phyloP scores from a whole-genome alignment of 2,888 invertebrate species.

The Dorcus parallelipipedus region DNA sequence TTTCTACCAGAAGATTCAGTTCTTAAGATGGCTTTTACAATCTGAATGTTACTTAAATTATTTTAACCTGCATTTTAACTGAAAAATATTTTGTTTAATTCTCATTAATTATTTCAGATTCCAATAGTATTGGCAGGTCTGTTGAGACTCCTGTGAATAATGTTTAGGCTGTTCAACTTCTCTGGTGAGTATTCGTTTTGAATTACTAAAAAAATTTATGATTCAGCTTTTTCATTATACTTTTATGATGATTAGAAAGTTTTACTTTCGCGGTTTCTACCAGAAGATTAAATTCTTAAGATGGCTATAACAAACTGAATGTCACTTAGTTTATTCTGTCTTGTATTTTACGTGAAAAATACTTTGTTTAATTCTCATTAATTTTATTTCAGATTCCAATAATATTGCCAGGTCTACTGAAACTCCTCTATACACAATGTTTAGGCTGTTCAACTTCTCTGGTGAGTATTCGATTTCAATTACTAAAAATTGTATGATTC shows the following conservation, averaged over 20 bases:
- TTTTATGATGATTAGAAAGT: conserved; percentile 52
- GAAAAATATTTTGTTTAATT: background rate
- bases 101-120: background rate
- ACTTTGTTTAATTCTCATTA: no score
- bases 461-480: background rate
- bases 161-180: background rate
- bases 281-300: conserved; percentile 33
- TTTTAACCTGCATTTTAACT: no score
- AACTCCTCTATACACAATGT: no score
- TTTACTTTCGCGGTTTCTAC: background rate
- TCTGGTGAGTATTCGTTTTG: background rate
- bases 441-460: background rate
- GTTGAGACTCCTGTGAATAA: background rate
- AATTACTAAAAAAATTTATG: background rate
- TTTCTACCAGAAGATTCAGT: no score
- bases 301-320: no score
- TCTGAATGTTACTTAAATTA: no score
- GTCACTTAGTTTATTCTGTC: no score
- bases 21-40: conserved; percentile 33
- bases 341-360: no score
- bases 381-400: background rate
- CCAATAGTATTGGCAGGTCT: background rate
- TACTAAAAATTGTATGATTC: background rate
- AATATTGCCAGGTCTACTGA: no score
- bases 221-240: no score